These are phyloP conservation scores for Cottoperca gobio DNA, from an alignment of 2,797 vertebrate genomes.

Conservation along the genomic window DNA sequence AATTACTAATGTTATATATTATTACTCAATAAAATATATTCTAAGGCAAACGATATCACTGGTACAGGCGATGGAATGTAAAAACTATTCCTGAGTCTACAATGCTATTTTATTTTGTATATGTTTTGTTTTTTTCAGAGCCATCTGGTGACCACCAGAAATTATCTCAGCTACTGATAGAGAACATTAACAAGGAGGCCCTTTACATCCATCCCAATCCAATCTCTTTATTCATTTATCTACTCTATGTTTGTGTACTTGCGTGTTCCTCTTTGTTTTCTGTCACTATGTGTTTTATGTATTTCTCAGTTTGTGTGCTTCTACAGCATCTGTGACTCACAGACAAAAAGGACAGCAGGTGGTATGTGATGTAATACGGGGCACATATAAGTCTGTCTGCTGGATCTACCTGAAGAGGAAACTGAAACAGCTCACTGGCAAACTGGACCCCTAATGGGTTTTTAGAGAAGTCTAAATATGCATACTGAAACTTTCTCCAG, in stretches of 20 bases:
- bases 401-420: slow-evolving; percentile 58
- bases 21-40: no score
- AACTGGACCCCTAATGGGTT: not conserved
- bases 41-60: no score
- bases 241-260: slow-evolving; percentile 17
- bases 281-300: slow-evolving; percentile 59
- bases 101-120: no score
- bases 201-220: not conserved
- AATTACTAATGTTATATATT: no score
- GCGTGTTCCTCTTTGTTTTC: slow-evolving; percentile 54
- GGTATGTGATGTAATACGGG: slow-evolving; percentile 88
- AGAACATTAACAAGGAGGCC: not conserved
- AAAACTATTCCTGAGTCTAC: no score
- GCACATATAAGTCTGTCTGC: slow-evolving; percentile 87
- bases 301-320: slow-evolving; percentile 56
- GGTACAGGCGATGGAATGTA: no score
- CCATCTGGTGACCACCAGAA: no score
- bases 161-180: not conserved
- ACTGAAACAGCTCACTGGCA: slow-evolving; percentile 43
- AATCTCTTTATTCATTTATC: not conserved
- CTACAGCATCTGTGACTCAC: slow-evolving; percentile 66
- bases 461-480: slow-evolving; percentile 48
- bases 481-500: slow-evolving; percentile 2
- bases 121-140: no score
- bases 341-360: slow-evolving; percentile 80